Evolutionary conservation across 2,113 vertebrate genomes (phyloP), one percentile per base, ranked within the genome.

Genomic region (Macroglossus sobrinus): DNA sequence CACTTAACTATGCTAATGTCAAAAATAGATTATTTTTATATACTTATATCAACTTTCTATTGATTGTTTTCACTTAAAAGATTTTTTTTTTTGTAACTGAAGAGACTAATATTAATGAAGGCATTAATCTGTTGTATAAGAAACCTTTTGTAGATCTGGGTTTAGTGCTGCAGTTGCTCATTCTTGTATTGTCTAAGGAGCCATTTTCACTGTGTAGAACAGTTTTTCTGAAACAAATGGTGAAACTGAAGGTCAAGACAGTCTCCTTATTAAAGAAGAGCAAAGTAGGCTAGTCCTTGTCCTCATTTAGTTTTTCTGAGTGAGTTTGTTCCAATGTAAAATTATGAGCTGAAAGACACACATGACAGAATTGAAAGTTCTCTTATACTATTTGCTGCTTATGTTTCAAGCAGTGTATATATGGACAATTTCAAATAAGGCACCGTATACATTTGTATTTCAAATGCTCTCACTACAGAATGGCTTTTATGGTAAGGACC

Each of bases 401-500:
- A 8, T 14, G 59, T 78, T 78, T 95, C 45, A 6, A 12, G 3
- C 28, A 59, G 94, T 86, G 87, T 89, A 87, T 35, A 84, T 21
- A 45, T 43, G 24, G 5, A 68, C 45, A 33, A 89, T 15, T 71
- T 96, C 26, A 90, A 40, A 57, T 30, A 55, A 26, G 4, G 2
- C 35, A 86, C 43, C 64, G 40, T 38, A 47, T 45, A 68, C 26
- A 50, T 91, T 61, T 33, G 50, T 21, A 80, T 57, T 94, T 97
- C 88, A 89, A 74, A 59, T 71, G 22, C 24, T 28, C 57, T 96
- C 28, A n/a, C 21, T 47, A 75, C 0, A 4, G 93, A 89, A 91
- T 78, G n/a, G 9, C 64, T 95, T 96, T 98, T 97, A 97, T 94
- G 94, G 81, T 95, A 97, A 96, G 84, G 95, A 95, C 75, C 81